Base-by-base conservation (phyloP, 1,140 invertebrate genomes). In the Papilio machaon region DNA sequence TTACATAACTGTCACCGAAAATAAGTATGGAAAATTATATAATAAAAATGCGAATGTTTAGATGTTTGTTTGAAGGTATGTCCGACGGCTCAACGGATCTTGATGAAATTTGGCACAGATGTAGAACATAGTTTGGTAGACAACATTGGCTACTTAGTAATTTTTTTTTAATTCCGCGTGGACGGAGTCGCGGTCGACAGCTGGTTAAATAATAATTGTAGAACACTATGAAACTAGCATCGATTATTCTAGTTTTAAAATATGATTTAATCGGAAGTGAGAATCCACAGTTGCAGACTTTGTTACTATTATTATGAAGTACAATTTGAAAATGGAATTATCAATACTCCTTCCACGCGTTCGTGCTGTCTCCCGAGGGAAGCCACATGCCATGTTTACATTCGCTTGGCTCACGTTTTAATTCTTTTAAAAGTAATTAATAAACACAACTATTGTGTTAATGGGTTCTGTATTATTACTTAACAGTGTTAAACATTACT, bases 351-450 rank as follows among this genome's bases (percentile, higher is more conserved):
- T 70, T 15, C 64, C 64, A 9, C 19, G 17, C 58, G 7, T 30
- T 38, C 30, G 64, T 38, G n/a, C 64, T 70, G 64, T 70, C 64
- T 70, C 64, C 30, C 30, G 19, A 23, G 64, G 64, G 64, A 70
- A 70, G 11, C 64, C 35, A 35, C 4, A 60, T 38, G 30, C 15
- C 23, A 38, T 70, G 13, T 70, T 64, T 30, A 70, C 30, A 2
- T 70, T 35, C 30, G 64, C 30, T 70, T 13, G 30, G 11, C 30
- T 70, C 11, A 35, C 30, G 30, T 70, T 11, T 17, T 70, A 70
- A 70, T 70, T 70, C 64, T 38, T 70, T 70, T 70, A 70, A 70
- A 70, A 70, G 35, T 70, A 38, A 70, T 70, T 76, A 30, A 49
- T n/a, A 76, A 54, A 76, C 47, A 47, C 52, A 76, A 76, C 19